Evolutionary conservation across 2,797 vertebrate species (phyloP).

Genomic region (Sebastolobus alascanus): DNA sequence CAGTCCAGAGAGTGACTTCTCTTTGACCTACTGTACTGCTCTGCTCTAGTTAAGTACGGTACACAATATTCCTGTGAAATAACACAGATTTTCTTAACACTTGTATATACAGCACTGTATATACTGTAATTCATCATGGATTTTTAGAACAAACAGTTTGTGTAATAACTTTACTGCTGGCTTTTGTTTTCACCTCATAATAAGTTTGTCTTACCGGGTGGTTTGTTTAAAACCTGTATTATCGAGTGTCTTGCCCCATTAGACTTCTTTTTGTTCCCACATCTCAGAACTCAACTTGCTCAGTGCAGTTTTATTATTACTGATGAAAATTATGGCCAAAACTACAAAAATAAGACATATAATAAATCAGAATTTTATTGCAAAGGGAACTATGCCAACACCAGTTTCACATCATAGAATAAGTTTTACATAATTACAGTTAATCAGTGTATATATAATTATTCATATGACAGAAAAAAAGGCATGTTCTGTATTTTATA

Average conservation of each 20-base stretch:
- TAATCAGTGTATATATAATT: not conserved
- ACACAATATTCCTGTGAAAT: not conserved
- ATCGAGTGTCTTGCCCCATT: not conserved
- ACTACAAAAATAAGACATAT: not conserved
- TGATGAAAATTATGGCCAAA: not conserved
- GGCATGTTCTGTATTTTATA: not conserved
- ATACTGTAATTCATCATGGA: not conserved
- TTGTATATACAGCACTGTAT: too few species aligned
- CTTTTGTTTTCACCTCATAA: conserved; percentile 1
- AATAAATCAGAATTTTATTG: not conserved
- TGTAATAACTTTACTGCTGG: not conserved
- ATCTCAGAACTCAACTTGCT: not conserved
- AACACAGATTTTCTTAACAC: not conserved
- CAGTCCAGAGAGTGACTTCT: too few species aligned
- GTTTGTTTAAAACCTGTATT: not conserved
- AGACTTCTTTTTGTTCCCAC: not conserved
- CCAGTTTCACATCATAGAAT: not conserved
- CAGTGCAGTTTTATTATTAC: not conserved
- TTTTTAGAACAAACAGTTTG: not conserved
- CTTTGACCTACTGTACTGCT: not conserved
- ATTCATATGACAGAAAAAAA: not conserved
- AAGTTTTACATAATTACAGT: not conserved
- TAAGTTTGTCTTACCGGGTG: not conserved
- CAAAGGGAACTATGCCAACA: not conserved
- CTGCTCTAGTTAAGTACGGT: not conserved